Evolutionary conservation across 2,113 vertebrate species (phyloP).

Genomic region (Natator depressus): DNA sequence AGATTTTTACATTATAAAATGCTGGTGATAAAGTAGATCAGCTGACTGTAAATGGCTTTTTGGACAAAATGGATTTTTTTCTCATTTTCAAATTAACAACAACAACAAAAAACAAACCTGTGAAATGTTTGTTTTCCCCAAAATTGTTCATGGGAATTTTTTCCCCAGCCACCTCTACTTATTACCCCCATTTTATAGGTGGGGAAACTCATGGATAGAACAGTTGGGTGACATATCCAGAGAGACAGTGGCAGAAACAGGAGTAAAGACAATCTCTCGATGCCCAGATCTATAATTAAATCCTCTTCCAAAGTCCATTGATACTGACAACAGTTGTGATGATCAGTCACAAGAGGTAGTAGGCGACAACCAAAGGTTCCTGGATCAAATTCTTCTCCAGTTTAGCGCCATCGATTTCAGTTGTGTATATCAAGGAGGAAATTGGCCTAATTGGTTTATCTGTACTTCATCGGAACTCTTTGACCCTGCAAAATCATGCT

Average conservation of each 20-base stretch:
- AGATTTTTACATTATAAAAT: neutral
- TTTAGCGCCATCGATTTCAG: neutral
- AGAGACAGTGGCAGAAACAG: neutral
- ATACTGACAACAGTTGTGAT: neutral
- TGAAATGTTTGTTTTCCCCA: neutral
- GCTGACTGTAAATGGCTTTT: neutral
- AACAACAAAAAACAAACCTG: neutral
- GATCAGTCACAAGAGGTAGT: fast-evolving
- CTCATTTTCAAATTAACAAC: neutral
- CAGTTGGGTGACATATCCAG: fast-evolving
- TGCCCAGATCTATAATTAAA: neutral
- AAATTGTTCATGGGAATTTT: neutral
- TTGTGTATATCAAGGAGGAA: neutral
- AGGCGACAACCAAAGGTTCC: neutral
- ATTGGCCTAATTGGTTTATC: neutral
- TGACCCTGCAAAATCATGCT: neutral
- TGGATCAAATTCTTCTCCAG: neutral
- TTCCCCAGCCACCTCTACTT: neutral
- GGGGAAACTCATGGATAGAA: neutral
- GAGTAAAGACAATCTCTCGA: fast-evolving
- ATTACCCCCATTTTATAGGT: neutral
- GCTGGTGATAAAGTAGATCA: neutral
- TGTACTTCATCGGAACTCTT: neutral
- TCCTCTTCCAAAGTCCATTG: fast-evolving
- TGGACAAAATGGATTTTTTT: neutral